phyloP scores from a whole-genome alignment of 1,140 invertebrate species.

The Diabrotica virgifera region DNA sequence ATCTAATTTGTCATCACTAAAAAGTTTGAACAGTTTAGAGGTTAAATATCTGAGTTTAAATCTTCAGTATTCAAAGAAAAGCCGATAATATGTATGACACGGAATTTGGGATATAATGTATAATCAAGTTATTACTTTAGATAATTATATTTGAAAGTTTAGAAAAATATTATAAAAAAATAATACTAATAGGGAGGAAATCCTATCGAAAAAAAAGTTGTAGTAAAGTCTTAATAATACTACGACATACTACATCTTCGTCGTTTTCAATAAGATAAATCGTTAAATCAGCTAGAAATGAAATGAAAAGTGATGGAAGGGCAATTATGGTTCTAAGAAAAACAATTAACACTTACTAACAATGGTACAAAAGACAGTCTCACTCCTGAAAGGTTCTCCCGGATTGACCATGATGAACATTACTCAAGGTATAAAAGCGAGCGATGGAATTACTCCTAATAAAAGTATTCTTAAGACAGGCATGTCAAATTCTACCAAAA shows the following conservation, averaged over 20 bases:
- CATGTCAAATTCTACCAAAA: slow-evolving; percentile 20
- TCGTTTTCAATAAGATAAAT: slow-evolving; percentile 28
- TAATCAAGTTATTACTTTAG: slow-evolving; percentile 58
- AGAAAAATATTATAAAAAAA: slow-evolving; percentile 49
- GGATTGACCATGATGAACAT: slow-evolving; percentile 37
- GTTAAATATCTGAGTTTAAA: slow-evolving; percentile 63
- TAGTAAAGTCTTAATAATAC: slow-evolving; percentile 18
- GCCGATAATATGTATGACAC: slow-evolving; percentile 59
- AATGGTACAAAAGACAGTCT: slow-evolving; percentile 16
- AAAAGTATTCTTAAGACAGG: slow-evolving; percentile 36
- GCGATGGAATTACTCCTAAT: slow-evolving; percentile 29
- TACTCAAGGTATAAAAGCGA: slow-evolving; percentile 28
- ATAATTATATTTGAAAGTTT: slow-evolving; percentile 56
- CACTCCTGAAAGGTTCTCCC: slow-evolving; percentile 19
- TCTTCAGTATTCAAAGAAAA: slow-evolving; percentile 47
- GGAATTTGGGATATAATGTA: slow-evolving; percentile 77
- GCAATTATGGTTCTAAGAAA: not conserved
- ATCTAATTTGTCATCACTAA: slow-evolving; percentile 64
- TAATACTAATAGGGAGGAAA: slow-evolving; percentile 54
- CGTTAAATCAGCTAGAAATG: slow-evolving; percentile 30
- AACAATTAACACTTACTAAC: not conserved
- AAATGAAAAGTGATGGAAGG: slow-evolving; percentile 16
- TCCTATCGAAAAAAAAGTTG: slow-evolving; percentile 31
- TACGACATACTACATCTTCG: slow-evolving; percentile 15
- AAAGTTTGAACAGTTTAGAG: slow-evolving; percentile 65